These are phyloP conservation scores for Zeugodacus cucurbitae DNA, from an alignment of 1,140 invertebrate species.

Conservation along the genomic window DNA sequence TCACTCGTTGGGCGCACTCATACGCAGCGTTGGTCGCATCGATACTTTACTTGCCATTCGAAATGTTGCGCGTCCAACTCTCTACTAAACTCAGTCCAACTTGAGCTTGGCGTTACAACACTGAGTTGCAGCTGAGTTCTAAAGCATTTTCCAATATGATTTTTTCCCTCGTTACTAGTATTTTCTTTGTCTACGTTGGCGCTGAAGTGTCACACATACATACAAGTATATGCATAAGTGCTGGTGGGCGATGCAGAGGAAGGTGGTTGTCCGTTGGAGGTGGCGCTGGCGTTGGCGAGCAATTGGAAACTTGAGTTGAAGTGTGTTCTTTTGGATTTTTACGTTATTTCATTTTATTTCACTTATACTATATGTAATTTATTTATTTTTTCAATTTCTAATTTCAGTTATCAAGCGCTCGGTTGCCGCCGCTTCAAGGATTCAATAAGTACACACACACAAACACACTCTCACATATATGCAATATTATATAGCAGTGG, in stretches of 20 bases:
- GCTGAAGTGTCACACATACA: neutral
- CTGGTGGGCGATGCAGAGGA: neutral
- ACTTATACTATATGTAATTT: conserved; percentile 30
- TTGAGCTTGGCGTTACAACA: neutral
- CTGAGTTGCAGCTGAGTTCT: neutral
- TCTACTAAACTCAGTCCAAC: neutral
- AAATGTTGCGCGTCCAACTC: neutral
- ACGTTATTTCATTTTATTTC: conserved; percentile 29
- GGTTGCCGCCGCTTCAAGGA: neutral
- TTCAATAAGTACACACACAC: neutral
- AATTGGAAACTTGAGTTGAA: conserved; percentile 25
- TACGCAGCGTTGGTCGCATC: neutral
- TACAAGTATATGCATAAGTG: neutral
- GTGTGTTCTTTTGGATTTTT: conserved; percentile 7
- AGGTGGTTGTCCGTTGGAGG: too few relatives aligned
- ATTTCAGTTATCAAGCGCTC: conserved; percentile 34
- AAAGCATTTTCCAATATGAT: neutral
- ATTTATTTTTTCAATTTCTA: conserved; percentile 40
- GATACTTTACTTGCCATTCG: neutral
- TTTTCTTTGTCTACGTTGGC: neutral
- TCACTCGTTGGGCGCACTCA: neutral
- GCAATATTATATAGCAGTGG: neutral
- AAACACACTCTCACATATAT: neutral
- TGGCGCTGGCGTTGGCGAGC: neutral
- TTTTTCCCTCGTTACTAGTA: neutral